Conservation (phyloP, 2,888 invertebrate genomes). For the Philopedon plagiatum region DNA sequence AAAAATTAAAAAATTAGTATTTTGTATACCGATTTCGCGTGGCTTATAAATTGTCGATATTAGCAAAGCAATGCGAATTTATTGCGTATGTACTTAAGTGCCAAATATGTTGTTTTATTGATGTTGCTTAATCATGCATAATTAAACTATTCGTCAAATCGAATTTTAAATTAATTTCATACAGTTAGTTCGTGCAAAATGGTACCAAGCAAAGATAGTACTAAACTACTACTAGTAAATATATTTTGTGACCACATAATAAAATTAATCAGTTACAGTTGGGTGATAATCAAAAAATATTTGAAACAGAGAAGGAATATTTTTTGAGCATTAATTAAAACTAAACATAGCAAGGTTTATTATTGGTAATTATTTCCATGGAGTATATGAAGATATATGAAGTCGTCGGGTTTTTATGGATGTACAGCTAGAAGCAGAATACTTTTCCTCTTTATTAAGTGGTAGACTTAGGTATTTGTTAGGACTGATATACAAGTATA, state of each 20-base stretch:
- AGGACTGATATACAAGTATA: constrained; percentile 65
- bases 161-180: not conserved
- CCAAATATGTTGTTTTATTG: constrained; percentile 43
- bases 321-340: constrained; percentile 22
- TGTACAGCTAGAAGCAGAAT: constrained; percentile 36
- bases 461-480: constrained; percentile 64
- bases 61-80: constrained; percentile 43
- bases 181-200: constrained; percentile 17
- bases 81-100: constrained; percentile 39
- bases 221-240: not conserved
- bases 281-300: constrained; percentile 14
- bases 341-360: too few species aligned
- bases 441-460: constrained; percentile 36
- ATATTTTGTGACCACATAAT: constrained; percentile 1
- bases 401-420: constrained; percentile 25
- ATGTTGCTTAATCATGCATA: constrained; percentile 18
- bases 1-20: not conserved
- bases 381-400: constrained; percentile 4
- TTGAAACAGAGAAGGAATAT: constrained; percentile 7
- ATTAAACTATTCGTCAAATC: constrained; percentile 5
- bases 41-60: constrained; percentile 35
- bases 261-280: constrained; percentile 17
- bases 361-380: not conserved
- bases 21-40: constrained; percentile 30
- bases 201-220: not conserved